Base-by-base conservation (phyloP, 1,140 invertebrate genomes). In the Diploscapter pachys region DNA sequence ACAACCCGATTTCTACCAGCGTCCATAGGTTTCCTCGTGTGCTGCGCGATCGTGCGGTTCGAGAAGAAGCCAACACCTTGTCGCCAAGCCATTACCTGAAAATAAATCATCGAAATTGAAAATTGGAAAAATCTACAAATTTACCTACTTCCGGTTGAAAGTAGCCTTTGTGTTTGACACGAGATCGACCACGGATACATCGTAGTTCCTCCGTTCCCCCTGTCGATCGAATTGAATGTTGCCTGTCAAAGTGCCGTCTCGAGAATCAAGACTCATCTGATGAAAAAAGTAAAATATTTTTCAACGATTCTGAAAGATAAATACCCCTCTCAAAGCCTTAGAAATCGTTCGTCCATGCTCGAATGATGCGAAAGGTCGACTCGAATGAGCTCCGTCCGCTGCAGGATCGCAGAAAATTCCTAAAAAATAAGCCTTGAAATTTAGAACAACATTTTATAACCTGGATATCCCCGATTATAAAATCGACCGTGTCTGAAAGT, bases 61-160 rank as follows among this genome's bases (percentile, higher is more conserved):
- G 71, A 72, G 13, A 83, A 76, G 61, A 85, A 85, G n/a, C 83
- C 84, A 54, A 71, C 62, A 3, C 75, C 77, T 72, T 85, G 83
- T 48, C 78, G 77, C 83, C 83, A 85, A 11, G 80, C 74, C 54
- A 85, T 62, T 4, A 81, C 57, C 82, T 82, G 55, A 13, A 72
- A 71, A 72, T 11, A 8, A 11, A 72, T 50, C n/a, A 66, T 9
- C 31, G 63, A 53, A 57, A 1, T 13, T 4, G 11, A 6, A 4
- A 13, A 76, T 50, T 72, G 11, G n/a, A 53, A 63, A 51, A 4
- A 72, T 71, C 48, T 31, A 31, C 31, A 31, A 31, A 31, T 31
- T 31, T 51, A 85, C 82, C 71, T 85, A 83, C 71, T 85, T 85
- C 63, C 85, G 81, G 63, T 85, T 85, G 73, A 85, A 85, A 2